Conservation (phyloP, 1,140 invertebrate species). For the Hydropsyche tenuis region DNA sequence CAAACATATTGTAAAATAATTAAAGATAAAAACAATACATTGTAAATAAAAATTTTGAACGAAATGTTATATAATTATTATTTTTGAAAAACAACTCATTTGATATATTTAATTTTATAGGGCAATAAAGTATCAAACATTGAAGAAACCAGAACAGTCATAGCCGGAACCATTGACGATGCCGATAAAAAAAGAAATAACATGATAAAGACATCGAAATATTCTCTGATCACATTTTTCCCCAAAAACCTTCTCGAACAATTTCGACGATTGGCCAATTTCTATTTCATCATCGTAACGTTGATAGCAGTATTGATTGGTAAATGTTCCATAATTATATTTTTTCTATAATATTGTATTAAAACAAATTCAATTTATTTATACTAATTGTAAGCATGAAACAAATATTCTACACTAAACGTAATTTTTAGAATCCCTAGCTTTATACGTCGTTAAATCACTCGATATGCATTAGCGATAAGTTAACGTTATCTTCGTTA, state of each 20-base stretch:
- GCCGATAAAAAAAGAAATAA: slow-evolving; percentile 63
- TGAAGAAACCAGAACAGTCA: slow-evolving; percentile 64
- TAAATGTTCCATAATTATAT: slow-evolving; percentile 55
- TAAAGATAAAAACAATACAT: too few species aligned
- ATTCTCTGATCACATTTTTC: slow-evolving; percentile 80
- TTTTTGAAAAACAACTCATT: too few species aligned
- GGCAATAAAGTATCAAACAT: slow-evolving; percentile 65
- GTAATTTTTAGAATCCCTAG: too few species aligned
- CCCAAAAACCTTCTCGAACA: slow-evolving; percentile 87
- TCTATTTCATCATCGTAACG: slow-evolving; percentile 80
- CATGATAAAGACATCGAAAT: slow-evolving; percentile 73
- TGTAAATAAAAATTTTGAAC: too few species aligned
- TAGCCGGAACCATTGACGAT: slow-evolving; percentile 62
- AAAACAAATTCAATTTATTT: too few species aligned
- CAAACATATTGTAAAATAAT: too few species aligned
- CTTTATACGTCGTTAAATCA: too few species aligned
- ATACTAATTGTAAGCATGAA: too few species aligned
- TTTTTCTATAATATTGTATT: too few species aligned
- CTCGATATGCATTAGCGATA: too few species aligned
- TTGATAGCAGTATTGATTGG: slow-evolving; percentile 71
- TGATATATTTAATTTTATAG: slow-evolving; percentile 58
- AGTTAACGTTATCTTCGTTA: not conserved
- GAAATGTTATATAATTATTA: too few species aligned
- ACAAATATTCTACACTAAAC: too few species aligned
- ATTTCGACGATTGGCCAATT: slow-evolving; percentile 83